These are phyloP conservation scores for Ovis canadensis DNA, from an alignment of 2,113 vertebrate species.

Conservation along the genomic window DNA sequence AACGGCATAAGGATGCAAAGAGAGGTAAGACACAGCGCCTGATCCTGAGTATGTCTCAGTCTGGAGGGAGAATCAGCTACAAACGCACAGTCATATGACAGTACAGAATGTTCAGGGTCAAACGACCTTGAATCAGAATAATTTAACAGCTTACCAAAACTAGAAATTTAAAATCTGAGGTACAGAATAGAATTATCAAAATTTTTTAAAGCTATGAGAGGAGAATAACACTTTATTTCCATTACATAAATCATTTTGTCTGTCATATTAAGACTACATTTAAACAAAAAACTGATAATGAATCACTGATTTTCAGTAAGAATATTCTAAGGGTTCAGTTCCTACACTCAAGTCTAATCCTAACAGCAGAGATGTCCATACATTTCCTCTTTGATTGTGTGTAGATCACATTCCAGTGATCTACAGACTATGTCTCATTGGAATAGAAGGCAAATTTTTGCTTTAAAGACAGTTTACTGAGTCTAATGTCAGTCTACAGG, in stretches of 20 bases:
- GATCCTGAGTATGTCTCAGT: neutral
- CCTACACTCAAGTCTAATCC: neutral
- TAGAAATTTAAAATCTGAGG: conserved; percentile 1
- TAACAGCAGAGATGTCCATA: neutral
- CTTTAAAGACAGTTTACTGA: neutral
- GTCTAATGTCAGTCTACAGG: neutral
- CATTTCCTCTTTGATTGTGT: neutral
- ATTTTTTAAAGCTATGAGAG: neutral
- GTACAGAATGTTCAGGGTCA: neutral
- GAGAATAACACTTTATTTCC: neutral
- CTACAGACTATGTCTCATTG: neutral
- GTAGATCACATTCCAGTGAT: neutral
- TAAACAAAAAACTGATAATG: neutral
- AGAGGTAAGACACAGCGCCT: neutral
- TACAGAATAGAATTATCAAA: neutral
- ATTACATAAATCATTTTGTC: neutral
- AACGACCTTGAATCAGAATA: neutral
- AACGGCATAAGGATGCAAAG: neutral
- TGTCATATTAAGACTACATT: neutral
- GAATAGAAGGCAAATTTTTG: neutral
- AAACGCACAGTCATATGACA: neutral
- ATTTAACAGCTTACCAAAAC: neutral
- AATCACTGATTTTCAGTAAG: neutral
- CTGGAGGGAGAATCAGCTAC: neutral
- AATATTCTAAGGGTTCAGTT: neutral